Conservation (phyloP, 1,140 invertebrate species). For the Adelges cooleyi region DNA sequence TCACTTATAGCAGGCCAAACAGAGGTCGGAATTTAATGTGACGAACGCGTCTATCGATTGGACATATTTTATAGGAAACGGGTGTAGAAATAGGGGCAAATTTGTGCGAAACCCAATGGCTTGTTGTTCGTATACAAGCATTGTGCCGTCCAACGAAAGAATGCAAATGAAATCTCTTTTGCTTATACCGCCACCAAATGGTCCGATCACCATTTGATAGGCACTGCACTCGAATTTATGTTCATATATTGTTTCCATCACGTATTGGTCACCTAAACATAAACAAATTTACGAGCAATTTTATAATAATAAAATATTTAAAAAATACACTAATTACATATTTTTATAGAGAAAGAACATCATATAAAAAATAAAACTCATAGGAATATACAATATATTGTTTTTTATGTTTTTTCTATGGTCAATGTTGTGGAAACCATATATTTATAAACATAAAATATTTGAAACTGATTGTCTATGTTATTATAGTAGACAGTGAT, state of each 20-base stretch:
- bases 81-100: constrained; percentile 62
- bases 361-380: no score
- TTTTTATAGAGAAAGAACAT: no score
- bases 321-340: no score
- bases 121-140: constrained; percentile 82
- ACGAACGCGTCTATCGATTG: constrained; percentile 68
- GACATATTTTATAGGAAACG: constrained; percentile 64
- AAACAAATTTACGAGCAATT: no score
- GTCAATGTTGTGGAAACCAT: no score
- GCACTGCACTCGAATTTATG: constrained; percentile 52
- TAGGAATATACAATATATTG: no score
- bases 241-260: constrained; percentile 48
- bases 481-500: no score
- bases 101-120: constrained; percentile 61
- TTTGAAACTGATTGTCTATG: no score
- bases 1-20: constrained; percentile 69
- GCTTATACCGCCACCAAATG: constrained; percentile 57
- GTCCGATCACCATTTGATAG: constrained; percentile 57
- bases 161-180: constrained; percentile 74
- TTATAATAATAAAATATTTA: no score
- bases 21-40: constrained; percentile 58
- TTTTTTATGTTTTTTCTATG: no score
- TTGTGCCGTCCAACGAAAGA: constrained; percentile 69
- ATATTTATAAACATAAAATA: no score
- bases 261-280: constrained; percentile 51